Evolutionary conservation across 2,888 invertebrate genomes (phyloP).

Genomic region (Xylota sylvarum): DNA sequence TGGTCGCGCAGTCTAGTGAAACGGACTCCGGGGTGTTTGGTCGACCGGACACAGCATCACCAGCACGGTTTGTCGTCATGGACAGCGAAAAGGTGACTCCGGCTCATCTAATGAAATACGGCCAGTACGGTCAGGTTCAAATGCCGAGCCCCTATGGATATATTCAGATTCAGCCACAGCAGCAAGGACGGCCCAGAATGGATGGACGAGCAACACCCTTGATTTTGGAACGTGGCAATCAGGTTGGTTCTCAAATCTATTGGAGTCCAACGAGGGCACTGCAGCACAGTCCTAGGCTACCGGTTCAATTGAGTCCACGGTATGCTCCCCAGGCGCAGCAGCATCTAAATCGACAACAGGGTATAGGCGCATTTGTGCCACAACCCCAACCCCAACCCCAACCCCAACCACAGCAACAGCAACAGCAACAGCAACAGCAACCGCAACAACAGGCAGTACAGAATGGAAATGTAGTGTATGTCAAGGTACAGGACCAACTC

Average conservation of each 20-base stretch:
- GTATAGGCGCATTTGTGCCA: conserved; percentile 13
- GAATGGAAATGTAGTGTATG: conserved; percentile 67
- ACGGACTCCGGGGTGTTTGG: conserved; percentile 78
- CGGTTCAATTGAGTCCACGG: conserved; percentile 79
- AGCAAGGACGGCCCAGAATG: conserved; percentile 74
- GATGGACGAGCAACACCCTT: conserved; percentile 83
- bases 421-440: too few relatives aligned
- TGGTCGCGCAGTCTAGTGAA: conserved; percentile 78
- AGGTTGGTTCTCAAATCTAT: conserved; percentile 83
- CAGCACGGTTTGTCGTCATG: conserved; percentile 81
- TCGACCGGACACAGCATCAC: conserved; percentile 78
- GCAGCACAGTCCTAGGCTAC: conserved; percentile 79
- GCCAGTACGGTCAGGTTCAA: conserved; percentile 78
- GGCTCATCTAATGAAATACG: conserved; percentile 81
- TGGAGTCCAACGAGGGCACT: conserved; percentile 81
- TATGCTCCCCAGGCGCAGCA: conserved; percentile 78
- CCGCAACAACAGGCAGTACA: conserved; percentile 71
- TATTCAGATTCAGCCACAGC: conserved; percentile 78
- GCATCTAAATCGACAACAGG: conserved; percentile 76
- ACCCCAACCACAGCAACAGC: conserved; percentile 61
- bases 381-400: conserved; percentile 56
- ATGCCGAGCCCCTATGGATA: conserved; percentile 80
- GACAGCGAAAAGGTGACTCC: conserved; percentile 82
- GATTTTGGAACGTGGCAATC: conserved; percentile 81
- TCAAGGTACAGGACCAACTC: conserved; percentile 75